Evolutionary conservation across 1,140 invertebrate genomes (phyloP), one percentile per base, ranked within the genome.

Genomic region (Zaprionus vittiger): DNA sequence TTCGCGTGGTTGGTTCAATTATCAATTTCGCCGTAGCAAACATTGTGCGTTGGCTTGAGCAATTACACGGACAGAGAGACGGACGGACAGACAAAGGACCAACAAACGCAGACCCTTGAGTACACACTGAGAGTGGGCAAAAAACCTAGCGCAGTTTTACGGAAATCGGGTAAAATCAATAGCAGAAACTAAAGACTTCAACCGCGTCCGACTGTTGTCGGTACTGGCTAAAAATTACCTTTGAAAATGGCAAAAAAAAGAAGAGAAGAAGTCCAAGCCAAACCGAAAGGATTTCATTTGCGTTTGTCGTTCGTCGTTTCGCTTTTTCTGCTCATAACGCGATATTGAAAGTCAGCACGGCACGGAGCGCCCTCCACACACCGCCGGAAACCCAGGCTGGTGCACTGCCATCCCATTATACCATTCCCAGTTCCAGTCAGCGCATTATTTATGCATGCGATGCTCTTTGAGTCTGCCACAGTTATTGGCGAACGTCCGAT

Each of bases 361-460:
- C 7, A 17, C 6, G 41, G n/a, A 47, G 41, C n/a, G 7, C 41
- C 41, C n/a, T 5, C 31, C 34, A 4, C 24, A 28, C 6, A 20
- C n/a, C 17, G 37, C 20, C 20, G 37, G 69, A 64, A 47, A 47
- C 38, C n/a, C 9, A 17, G 47, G 15, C 54, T 64, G 41, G 28
- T 66, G 20, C 34, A 9, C 17, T 41, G 55, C 17, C 60, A 62
- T 9, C 41, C n/a, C n/a, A 2, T 7, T 34, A 11, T 34, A 34
- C 31, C n/a, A 17, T n/a, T 44, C 15, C n/a, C 41, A 69, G 31
- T 44, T n/a, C 44, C 63, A 77, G 67, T 41, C 68, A 66, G 74
- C 85, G 75, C 79, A 90, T 89, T 89, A 89, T 89, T 90, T 89
- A 89, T 89, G 84, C 84, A 89, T 90, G 83, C 81, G 90, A 85